Conservation (phyloP, 2,888 invertebrate genomes). For the Alloscopus bannaensis region DNA sequence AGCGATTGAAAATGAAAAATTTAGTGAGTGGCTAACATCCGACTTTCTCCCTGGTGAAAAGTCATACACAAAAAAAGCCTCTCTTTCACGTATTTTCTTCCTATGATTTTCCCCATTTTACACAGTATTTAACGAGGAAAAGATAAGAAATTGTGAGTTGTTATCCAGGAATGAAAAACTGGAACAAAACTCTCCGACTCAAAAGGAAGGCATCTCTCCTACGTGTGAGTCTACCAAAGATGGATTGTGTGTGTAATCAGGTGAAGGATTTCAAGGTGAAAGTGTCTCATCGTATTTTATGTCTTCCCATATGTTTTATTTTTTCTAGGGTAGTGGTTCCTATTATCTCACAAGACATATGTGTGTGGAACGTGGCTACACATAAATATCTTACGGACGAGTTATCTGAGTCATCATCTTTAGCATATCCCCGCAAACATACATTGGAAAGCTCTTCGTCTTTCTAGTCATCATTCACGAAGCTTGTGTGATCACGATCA, state of each 20-base stretch:
- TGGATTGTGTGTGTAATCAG: conserved; percentile 40
- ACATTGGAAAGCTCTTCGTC: neutral
- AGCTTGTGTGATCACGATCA: neutral
- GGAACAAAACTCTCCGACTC: neutral
- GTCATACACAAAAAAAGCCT: too few relatives aligned
- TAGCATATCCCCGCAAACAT: neutral
- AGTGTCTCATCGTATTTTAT: conserved; percentile 14
- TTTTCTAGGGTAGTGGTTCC: neutral
- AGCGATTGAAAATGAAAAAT: too few relatives aligned
- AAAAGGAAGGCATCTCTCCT: too few relatives aligned
- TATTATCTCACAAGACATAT: neutral
- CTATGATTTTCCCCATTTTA: neutral
- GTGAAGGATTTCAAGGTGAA: conserved; percentile 39
- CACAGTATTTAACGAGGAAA: neutral
- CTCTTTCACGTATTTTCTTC: neutral
- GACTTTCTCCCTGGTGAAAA: too few relatives aligned
- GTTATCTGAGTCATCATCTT: too few relatives aligned
- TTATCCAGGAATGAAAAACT: neutral
- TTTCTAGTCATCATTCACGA: conserved; percentile 30
- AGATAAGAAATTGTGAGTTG: too few relatives aligned
- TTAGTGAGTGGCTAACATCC: too few relatives aligned
- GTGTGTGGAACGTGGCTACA: conserved; percentile 1
- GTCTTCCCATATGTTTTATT: neutral
- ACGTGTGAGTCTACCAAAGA: too few relatives aligned
- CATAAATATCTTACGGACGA: neutral